Conservation (phyloP, 2,113 vertebrate species). For the Gavia stellata region DNA sequence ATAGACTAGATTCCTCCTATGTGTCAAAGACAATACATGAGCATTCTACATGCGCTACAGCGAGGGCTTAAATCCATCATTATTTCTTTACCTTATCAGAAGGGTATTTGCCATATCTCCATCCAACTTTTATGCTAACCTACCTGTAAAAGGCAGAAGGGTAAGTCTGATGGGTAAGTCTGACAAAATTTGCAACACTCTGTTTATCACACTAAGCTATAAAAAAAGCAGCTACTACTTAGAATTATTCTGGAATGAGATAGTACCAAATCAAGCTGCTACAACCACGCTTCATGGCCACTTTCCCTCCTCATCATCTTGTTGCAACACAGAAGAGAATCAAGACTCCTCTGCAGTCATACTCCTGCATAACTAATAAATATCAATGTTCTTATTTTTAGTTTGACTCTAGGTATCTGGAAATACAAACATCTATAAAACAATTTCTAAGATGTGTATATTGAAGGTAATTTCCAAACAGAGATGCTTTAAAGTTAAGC, state of each 20-base stretch:
- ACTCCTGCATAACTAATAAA: background rate
- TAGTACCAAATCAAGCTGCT: background rate
- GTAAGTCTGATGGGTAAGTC: background rate
- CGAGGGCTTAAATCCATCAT: background rate
- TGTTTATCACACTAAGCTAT: background rate
- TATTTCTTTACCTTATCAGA: background rate
- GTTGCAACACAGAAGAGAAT: background rate
- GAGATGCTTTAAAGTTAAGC: background rate
- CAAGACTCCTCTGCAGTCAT: background rate
- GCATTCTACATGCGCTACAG: background rate
- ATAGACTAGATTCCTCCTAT: background rate
- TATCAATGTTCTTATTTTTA: background rate
- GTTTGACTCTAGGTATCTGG: background rate
- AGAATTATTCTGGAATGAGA: background rate
- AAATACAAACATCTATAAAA: background rate
- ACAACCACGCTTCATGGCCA: background rate
- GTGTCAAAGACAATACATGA: background rate
- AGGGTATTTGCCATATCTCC: background rate
- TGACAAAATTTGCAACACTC: background rate
- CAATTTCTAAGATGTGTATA: background rate
- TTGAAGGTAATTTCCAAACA: background rate
- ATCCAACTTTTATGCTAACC: background rate
- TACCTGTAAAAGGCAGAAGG: background rate
- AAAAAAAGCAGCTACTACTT: background rate
- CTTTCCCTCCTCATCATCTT: background rate